phyloP scores from a whole-genome alignment of 2,888 invertebrate species.

The Drosophila ustulata region DNA sequence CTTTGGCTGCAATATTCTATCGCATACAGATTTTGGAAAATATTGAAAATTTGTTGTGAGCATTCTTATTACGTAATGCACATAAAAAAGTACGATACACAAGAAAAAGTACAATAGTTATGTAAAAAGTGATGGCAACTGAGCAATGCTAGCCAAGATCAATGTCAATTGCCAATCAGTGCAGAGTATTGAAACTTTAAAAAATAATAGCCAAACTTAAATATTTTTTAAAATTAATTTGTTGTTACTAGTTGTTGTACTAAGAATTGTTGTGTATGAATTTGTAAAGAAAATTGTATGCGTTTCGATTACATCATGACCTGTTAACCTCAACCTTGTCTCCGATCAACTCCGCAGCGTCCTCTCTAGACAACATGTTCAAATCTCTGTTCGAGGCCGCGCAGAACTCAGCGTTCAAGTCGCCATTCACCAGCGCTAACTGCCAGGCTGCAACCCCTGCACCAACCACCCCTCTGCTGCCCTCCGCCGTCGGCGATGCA shows the following conservation, averaged over 20 bases:
- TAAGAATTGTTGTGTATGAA: not conserved
- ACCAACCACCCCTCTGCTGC: conserved; percentile 29
- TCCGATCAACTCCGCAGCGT: conserved; percentile 17
- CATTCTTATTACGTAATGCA: conserved; percentile 62
- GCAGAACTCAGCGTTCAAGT: conserved; percentile 88
- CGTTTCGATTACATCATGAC: conserved; percentile 65
- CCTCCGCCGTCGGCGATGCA: conserved; percentile 51
- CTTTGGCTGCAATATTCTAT: not conserved
- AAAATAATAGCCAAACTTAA: not conserved
- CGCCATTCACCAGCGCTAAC: conserved; percentile 87
- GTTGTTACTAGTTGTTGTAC: not conserved
- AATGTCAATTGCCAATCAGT: conserved; percentile 19
- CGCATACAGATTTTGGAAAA: conserved; percentile 27
- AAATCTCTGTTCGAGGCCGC: conserved; percentile 88
- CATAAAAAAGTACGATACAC: conserved; percentile 36
- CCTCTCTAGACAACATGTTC: conserved; percentile 83
- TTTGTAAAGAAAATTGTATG: not conserved
- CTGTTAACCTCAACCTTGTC: conserved; percentile 54
- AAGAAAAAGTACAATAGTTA: conserved; percentile 57
- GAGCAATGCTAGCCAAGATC: conserved; percentile 38
- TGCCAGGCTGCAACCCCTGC: conserved; percentile 85
- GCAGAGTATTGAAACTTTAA: conserved; percentile 3
- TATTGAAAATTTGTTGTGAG: conserved; percentile 10
- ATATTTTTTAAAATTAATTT: not conserved
- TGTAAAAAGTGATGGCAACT: conserved; percentile 59